phyloP scores from a whole-genome alignment of 2,113 vertebrate genomes.

The Pseudorhombus dupliciocellatus region DNA sequence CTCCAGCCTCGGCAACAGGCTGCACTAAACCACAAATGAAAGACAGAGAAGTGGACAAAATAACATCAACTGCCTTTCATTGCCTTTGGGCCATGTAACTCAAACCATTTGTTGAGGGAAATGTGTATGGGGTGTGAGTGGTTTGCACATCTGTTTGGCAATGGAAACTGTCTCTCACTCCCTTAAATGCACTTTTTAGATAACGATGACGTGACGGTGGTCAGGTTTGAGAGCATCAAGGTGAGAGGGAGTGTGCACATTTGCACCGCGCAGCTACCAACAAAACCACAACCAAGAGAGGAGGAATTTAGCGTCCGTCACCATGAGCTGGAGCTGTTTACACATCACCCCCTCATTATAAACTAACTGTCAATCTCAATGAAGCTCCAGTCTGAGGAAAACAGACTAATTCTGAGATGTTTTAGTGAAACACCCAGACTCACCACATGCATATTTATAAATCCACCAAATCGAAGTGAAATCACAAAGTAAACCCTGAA shows the following conservation, averaged over 20 bases:
- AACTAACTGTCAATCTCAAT: constrained; percentile 18
- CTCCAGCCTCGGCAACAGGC: constrained; percentile 27
- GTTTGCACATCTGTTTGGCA: constrained; percentile 75
- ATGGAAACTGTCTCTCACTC: constrained; percentile 56
- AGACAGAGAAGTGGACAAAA: constrained; percentile 64
- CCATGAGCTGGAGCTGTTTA: constrained; percentile 7
- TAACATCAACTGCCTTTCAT: constrained; percentile 66
- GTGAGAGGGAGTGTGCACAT: constrained; percentile 57
- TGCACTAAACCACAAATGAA: constrained; percentile 54
- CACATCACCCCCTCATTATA: constrained; percentile 10
- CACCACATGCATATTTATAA: background rate
- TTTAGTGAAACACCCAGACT: background rate
- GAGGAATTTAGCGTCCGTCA: background rate
- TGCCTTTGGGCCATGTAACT: constrained; percentile 62
- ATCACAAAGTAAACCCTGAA: background rate
- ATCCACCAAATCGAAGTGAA: too few species aligned
- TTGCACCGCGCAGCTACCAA: constrained; percentile 32
- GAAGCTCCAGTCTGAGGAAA: background rate
- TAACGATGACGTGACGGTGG: constrained; percentile 60
- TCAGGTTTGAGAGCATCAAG: constrained; percentile 56
- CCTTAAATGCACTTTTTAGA: constrained; percentile 60
- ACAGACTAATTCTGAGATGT: background rate
- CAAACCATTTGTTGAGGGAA: constrained; percentile 71
- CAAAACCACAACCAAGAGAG: constrained; percentile 45
- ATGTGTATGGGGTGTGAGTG: constrained; percentile 58